These are phyloP conservation scores for Nibea albiflora DNA, from an alignment of 2,113 vertebrate genomes.

Conservation along the genomic window DNA sequence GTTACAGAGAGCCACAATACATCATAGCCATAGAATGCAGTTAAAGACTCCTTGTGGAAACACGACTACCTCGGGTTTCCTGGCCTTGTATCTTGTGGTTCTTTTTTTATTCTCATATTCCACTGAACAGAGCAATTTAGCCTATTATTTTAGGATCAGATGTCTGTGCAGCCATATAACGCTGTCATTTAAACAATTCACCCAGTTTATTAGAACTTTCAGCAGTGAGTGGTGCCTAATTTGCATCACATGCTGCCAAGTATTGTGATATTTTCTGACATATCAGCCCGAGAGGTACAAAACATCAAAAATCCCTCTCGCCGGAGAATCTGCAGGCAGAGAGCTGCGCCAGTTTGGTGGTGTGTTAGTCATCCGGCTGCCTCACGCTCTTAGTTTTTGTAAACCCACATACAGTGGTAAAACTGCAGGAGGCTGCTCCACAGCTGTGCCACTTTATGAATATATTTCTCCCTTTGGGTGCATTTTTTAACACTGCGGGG, in stretches of 20 bases:
- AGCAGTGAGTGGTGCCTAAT: constrained; percentile 6
- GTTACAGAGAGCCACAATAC: constrained; percentile 49
- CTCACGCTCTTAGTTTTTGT: constrained; percentile 19
- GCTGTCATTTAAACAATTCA: constrained; percentile 57
- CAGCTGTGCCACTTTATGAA: constrained; percentile 36
- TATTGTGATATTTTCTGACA: constrained; percentile 7
- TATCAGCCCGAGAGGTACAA: neutral
- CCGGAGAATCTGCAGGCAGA: neutral
- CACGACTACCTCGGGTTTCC: constrained; percentile 55
- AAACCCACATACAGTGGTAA: constrained; percentile 25
- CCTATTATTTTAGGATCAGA: constrained; percentile 66
- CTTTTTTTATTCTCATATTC: constrained; percentile 67
- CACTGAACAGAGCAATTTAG: constrained; percentile 59
- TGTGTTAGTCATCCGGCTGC: constrained; percentile 45
- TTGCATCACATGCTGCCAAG: constrained; percentile 8
- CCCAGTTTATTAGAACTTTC: constrained; percentile 43
- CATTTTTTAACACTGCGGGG: constrained; percentile 44
- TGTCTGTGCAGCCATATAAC: constrained; percentile 37
- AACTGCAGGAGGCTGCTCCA: constrained; percentile 15
- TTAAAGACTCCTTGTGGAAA: constrained; percentile 68
- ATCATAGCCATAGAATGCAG: constrained; percentile 62
- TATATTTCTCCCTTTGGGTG: constrained; percentile 30
- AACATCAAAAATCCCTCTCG: neutral
- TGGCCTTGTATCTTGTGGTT: constrained; percentile 60
- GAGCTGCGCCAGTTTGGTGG: neutral